Percentiles rank a stretch among this genome's conserved stretches.
Evolutionary conservation across 2,113 vertebrate species (phyloP).

Genomic region (Semicossyphus pulcher): DNA sequence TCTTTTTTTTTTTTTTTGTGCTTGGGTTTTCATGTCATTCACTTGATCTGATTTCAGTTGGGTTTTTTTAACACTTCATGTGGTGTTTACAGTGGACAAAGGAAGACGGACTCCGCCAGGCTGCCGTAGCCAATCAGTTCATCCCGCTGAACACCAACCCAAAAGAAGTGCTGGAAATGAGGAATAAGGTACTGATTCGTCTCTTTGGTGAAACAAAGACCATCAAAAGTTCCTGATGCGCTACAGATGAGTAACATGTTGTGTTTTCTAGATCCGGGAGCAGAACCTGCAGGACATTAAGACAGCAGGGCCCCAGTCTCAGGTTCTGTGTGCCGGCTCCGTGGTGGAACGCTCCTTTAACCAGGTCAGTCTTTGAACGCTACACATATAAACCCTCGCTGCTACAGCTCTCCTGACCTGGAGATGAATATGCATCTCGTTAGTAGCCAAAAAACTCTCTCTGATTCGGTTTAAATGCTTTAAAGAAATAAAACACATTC

Average conservation of each 20-base stretch:
- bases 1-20: conserved; percentile 69
- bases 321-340: conserved; percentile 89
- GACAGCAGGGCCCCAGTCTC: conserved; percentile 96
- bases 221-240: fast-evolving
- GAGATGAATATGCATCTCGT: conserved; percentile 32
- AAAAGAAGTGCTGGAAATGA: conserved; percentile 98
- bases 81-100: conserved; percentile 95
- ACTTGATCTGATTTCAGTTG: conserved; percentile 27
- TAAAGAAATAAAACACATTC: conserved; percentile 4
- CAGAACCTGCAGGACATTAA: conserved; percentile 98
- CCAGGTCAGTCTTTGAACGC: conserved; percentile 88
- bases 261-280: conserved; percentile 89
- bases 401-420: conserved; percentile 55
- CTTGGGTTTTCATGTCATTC: conserved; percentile 45
- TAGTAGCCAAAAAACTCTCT: not conserved
- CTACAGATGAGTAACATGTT: not conserved
- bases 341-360: conserved; percentile 90
- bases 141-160: conserved; percentile 98
- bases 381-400: not conserved
- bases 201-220: not conserved
- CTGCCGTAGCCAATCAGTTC: conserved; percentile 97
- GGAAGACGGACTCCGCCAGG: conserved; percentile 93
- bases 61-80: conserved; percentile 70
- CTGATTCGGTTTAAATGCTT: not conserved
- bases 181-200: conserved; percentile 90